Percentiles rank a stretch among this genome's conserved stretches.
phyloP scores from a whole-genome alignment of 2,797 vertebrate genomes.

The Coracias cyanogaster region DNA sequence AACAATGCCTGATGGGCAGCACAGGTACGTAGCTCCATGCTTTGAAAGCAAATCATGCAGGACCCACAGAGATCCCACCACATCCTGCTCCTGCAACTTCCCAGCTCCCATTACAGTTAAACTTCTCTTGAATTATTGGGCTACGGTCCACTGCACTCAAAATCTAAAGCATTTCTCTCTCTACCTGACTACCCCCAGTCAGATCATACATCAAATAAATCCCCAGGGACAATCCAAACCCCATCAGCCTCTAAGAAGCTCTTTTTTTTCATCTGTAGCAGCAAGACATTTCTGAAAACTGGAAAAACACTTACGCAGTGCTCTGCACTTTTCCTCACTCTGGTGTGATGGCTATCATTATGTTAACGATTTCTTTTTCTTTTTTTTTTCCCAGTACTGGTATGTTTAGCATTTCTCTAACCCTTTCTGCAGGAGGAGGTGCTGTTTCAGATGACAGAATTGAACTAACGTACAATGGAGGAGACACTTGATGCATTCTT shows the following conservation, averaged over 20 bases:
- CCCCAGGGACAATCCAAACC: not conserved
- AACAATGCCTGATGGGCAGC: not conserved
- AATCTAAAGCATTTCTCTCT: not conserved
- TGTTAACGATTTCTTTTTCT: not conserved
- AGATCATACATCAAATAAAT: constrained; percentile 29
- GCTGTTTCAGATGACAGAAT: accelerated
- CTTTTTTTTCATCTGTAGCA: not conserved
- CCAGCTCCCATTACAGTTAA: not conserved
- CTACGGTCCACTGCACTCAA: not conserved
- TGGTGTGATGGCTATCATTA: not conserved
- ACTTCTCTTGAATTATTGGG: not conserved
- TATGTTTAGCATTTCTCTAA: not conserved
- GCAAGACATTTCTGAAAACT: not conserved
- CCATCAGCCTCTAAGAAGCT: not conserved
- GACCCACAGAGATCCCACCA: not conserved
- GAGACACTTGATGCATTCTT: accelerated
- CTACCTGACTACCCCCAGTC: not conserved
- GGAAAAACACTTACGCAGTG: not conserved
- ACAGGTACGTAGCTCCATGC: not conserved
- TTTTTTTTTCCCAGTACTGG: not conserved
- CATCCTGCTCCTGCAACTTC: not conserved
- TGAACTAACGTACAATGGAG: accelerated
- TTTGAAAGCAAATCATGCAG: not conserved
- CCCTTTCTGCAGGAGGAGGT: not conserved
- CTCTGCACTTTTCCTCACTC: not conserved